Percentiles rank a stretch among this genome's conserved stretches.
Conservation (phyloP, 2,797 vertebrate genomes). For the Chelonia mydas region DNA sequence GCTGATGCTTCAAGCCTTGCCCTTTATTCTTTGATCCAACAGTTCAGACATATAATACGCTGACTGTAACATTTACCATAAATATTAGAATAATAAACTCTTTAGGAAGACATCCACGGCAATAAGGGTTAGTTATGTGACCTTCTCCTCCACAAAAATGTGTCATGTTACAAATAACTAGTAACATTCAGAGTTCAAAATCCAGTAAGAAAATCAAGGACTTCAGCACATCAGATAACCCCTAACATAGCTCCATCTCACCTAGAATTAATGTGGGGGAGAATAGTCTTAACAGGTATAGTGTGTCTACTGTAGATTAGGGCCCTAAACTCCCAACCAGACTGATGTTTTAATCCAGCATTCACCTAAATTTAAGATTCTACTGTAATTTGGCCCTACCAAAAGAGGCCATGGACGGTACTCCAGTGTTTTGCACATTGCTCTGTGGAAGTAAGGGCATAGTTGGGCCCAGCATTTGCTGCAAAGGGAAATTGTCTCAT, state of each 20-base stretch:
- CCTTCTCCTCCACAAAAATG: neutral
- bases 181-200: neutral
- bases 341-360: neutral
- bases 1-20: neutral
- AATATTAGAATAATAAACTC: constrained; percentile 37
- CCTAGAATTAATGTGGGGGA: neutral
- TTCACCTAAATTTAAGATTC: neutral
- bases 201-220: neutral
- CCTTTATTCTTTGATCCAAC: neutral
- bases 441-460: neutral
- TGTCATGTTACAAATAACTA: neutral
- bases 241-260: neutral
- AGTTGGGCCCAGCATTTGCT: neutral
- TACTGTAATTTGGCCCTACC: neutral
- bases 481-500: neutral
- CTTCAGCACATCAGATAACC: neutral
- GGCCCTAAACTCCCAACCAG: neutral
- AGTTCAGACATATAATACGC: neutral
- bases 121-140: neutral
- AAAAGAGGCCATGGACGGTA: neutral
- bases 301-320: accelerated
- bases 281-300: neutral
- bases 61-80: neutral
- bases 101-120: constrained; percentile 24
- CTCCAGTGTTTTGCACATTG: neutral